Percentiles rank a stretch among this genome's conserved stretches.
These are phyloP conservation scores for Ornithorhynchus anatinus DNA, from an alignment of 2,113 vertebrate species.

Conservation along the genomic window DNA sequence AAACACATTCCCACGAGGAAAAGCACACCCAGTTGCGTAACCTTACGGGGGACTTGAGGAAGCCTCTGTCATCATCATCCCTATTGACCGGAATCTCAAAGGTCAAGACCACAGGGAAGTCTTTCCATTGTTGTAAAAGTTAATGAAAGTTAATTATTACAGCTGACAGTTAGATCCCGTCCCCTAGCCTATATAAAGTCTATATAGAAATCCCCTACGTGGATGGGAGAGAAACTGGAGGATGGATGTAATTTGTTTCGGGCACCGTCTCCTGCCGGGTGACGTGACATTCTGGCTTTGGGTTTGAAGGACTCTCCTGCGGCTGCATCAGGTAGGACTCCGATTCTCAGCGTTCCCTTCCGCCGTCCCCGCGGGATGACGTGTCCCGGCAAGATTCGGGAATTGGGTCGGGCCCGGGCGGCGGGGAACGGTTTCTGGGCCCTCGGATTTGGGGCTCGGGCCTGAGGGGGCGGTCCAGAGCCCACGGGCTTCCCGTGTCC, in stretches of 20 bases:
- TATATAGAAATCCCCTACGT: slow-evolving; percentile 33
- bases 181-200: slow-evolving; percentile 31
- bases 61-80: slow-evolving; percentile 67
- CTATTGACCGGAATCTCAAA: slow-evolving; percentile 66
- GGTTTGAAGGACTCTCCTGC: slow-evolving; percentile 23
- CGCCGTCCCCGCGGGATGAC: not conserved
- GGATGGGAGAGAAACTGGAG: slow-evolving; percentile 59
- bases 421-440: not conserved
- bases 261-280: slow-evolving; percentile 6
- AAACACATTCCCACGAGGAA: slow-evolving; percentile 22
- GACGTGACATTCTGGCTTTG: not conserved
- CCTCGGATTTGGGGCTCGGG: not conserved
- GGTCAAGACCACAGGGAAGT: slow-evolving; percentile 78
- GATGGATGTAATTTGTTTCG: slow-evolving; percentile 29
- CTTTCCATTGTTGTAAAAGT: slow-evolving; percentile 82
- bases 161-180: slow-evolving; percentile 51
- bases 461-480: too few relatives aligned
- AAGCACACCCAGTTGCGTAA: slow-evolving; percentile 54
- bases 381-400: not conserved
- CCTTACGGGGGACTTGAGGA: slow-evolving; percentile 66
- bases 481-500: too few relatives aligned
- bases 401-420: not conserved
- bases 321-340: slow-evolving; percentile 61
- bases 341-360: not conserved
- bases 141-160: slow-evolving; percentile 85